Evolutionary conservation across 2,797 vertebrate species (phyloP).

Genomic region (Rachycentron canadum): DNA sequence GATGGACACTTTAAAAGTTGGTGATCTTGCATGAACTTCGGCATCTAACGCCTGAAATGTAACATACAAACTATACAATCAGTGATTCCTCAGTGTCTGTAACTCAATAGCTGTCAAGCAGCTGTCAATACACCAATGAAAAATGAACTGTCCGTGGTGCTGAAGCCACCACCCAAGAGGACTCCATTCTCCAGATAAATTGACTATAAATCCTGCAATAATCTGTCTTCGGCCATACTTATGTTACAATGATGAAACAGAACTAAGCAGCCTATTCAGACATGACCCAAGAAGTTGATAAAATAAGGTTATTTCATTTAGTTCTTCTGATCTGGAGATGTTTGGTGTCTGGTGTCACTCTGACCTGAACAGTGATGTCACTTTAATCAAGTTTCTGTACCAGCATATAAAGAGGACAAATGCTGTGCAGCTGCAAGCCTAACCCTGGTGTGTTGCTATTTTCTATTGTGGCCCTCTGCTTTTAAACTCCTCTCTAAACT

Average conservation of each 20-base stretch:
- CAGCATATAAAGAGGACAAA: not conserved
- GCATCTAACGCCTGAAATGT: not conserved
- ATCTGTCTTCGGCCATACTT: not conserved
- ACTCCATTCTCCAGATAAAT: slow-evolving; percentile 7
- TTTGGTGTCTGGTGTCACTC: not conserved
- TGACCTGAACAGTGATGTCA: not conserved
- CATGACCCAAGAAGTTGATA: not conserved
- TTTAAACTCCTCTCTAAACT: not conserved
- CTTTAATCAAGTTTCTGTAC: not conserved
- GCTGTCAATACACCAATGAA: slow-evolving; percentile 73
- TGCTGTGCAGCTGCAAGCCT: not conserved
- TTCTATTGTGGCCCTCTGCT: not conserved
- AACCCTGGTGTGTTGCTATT: not conserved
- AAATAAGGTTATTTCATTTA: not conserved
- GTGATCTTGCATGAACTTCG: not conserved
- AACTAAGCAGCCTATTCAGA: not conserved
- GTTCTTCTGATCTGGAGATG: not conserved
- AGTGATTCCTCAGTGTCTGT: not conserved
- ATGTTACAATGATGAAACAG: not conserved
- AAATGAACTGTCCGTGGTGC: slow-evolving; percentile 80
- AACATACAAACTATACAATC: not conserved
- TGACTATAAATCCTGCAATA: not conserved
- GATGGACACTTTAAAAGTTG: not conserved
- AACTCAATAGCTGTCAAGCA: slow-evolving; percentile 55
- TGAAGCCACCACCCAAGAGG: slow-evolving; percentile 71